phyloP scores from a whole-genome alignment of 1,140 invertebrate genomes.

The Leptopilina clavipes region DNA sequence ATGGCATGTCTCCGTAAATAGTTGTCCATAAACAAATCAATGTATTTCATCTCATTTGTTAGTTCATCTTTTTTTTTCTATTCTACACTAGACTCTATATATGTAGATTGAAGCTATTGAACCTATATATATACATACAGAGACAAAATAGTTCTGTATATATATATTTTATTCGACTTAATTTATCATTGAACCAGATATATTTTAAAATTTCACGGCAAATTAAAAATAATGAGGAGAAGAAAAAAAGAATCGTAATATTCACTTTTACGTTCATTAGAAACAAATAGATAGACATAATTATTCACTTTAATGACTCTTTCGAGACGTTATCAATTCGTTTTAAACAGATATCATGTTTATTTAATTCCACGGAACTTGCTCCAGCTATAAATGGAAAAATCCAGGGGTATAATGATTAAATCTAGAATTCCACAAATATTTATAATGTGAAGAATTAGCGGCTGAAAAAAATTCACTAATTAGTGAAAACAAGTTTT shows the following conservation, averaged over 20 bases:
- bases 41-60: not conserved
- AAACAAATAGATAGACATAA: constrained; percentile 2
- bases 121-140: not conserved
- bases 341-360: not conserved
- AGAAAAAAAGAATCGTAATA: not conserved
- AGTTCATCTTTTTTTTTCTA: not conserved
- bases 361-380: not conserved
- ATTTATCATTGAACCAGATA: not conserved
- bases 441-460: constrained; percentile 1
- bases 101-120: too few relatives aligned
- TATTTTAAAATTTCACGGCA: not conserved
- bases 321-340: constrained; percentile 2
- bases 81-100: not conserved
- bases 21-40: constrained; percentile 11
- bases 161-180: not conserved
- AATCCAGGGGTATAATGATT: not conserved
- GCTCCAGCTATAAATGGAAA: not conserved
- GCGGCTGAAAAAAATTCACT: too few relatives aligned
- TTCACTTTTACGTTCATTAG: constrained; percentile 5
- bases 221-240: not conserved
- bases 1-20: constrained; percentile 15
- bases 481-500: not conserved
- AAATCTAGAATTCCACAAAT: constrained; percentile 6
- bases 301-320: constrained; percentile 11
- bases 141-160: too few relatives aligned